Percentiles rank a stretch among this genome's conserved stretches.
Conservation (phyloP, 2,797 vertebrate species). For the Chanos chanos region DNA sequence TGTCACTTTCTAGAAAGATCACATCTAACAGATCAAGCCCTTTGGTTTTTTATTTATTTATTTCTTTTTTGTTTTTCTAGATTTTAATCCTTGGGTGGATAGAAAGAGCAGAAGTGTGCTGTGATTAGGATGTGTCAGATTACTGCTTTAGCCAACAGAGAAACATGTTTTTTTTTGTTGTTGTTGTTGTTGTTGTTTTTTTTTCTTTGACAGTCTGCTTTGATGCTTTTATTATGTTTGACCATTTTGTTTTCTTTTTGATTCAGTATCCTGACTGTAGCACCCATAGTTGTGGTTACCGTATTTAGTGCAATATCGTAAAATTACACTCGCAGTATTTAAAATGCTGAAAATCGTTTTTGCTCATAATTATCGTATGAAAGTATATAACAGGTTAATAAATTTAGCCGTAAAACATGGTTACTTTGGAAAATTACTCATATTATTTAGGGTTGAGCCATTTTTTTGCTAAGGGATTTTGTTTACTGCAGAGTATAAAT, state of each 20-base stretch:
- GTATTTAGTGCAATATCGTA: neutral
- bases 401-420: conserved; percentile 43
- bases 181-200: neutral
- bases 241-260: neutral
- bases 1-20: conserved; percentile 74
- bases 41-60: too few relatives aligned
- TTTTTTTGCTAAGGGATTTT: conserved; percentile 36
- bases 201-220: too few relatives aligned
- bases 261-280: neutral
- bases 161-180: neutral
- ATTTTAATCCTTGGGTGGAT: conserved; percentile 71
- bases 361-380: too few relatives aligned
- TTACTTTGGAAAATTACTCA: conserved; percentile 46
- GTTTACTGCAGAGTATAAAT: conserved; percentile 41
- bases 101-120: conserved; percentile 68
- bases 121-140: conserved; percentile 73
- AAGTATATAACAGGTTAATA: conserved; percentile 35
- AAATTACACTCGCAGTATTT: neutral
- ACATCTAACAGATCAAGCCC: conserved; percentile 65
- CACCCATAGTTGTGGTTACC: neutral
- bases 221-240: too few relatives aligned
- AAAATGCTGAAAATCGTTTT: too few relatives aligned
- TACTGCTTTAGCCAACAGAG: conserved; percentile 43
- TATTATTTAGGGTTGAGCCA: conserved; percentile 46
- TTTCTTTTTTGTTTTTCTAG: conserved; percentile 60